Evolutionary conservation across 2,113 vertebrate genomes (phyloP).

Genomic region (Rhinopomastus cyanomelas): DNA sequence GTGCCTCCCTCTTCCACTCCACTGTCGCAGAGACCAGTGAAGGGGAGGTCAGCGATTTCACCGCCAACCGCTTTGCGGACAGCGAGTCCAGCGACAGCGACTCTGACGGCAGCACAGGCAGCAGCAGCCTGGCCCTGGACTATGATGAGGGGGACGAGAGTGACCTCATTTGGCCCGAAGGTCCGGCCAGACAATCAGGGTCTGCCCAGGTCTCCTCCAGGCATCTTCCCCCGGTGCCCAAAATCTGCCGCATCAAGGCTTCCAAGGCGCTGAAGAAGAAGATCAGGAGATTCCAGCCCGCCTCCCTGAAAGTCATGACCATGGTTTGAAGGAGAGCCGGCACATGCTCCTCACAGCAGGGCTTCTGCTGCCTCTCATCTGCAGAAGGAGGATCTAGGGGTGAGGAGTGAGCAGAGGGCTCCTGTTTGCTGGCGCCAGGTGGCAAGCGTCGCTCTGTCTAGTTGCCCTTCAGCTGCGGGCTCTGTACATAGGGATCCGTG

Average conservation of each 20-base stretch:
- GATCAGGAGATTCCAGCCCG: conserved; percentile 91
- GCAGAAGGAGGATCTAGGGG: not conserved
- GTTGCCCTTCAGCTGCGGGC: conserved; percentile 21
- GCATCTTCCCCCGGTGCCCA: conserved; percentile 75
- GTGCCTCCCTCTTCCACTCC: conserved; percentile 83
- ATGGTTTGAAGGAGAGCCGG: conserved; percentile 78
- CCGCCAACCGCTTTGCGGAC: conserved; percentile 86
- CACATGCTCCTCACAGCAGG: not conserved
- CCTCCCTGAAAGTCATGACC: conserved; percentile 93
- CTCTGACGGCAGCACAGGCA: conserved; percentile 67
- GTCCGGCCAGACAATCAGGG: not conserved
- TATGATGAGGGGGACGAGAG: conserved; percentile 68
- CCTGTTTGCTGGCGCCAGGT: not conserved
- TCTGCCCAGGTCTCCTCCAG: conserved; percentile 63
- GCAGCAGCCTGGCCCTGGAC: conserved; percentile 74
- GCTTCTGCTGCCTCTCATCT: not conserved
- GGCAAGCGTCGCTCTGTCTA: not conserved
- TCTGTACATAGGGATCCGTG: conserved; percentile 42
- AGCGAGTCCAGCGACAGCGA: conserved; percentile 85
- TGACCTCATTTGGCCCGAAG: conserved; percentile 79
- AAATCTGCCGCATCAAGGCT: conserved; percentile 90
- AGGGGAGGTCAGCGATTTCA: conserved; percentile 87
- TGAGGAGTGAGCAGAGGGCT: too few relatives aligned
- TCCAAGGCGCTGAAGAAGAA: conserved; percentile 93
- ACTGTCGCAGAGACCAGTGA: conserved; percentile 86